These are phyloP conservation scores for Catagonus wagneri DNA, from an alignment of 2,113 vertebrate genomes.

Conservation along the genomic window DNA sequence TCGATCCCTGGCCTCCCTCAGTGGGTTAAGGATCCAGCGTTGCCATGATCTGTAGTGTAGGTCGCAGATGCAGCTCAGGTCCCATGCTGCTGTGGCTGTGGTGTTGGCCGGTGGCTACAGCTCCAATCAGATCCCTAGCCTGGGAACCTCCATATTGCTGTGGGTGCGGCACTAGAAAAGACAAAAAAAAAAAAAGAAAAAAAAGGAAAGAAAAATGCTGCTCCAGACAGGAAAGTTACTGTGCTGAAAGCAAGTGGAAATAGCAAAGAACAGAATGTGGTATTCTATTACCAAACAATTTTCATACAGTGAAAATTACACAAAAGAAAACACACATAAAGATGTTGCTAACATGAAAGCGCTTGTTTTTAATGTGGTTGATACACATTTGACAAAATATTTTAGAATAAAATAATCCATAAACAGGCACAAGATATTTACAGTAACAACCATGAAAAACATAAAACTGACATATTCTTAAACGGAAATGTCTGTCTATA, in stretches of 20 bases:
- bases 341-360: constrained; percentile 17
- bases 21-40: too few relatives aligned
- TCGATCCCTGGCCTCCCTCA: too few relatives aligned
- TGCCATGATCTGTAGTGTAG: too few relatives aligned
- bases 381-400: constrained; percentile 75
- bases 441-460: constrained; percentile 58
- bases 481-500: constrained; percentile 42
- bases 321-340: constrained; percentile 36
- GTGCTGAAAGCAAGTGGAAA: constrained; percentile 24
- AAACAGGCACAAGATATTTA: constrained; percentile 66
- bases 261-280: not conserved
- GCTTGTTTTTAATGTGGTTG: constrained; percentile 74
- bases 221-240: not conserved
- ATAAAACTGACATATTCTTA: not conserved
- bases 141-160: too few relatives aligned
- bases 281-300: not conserved
- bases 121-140: too few relatives aligned
- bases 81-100: too few relatives aligned
- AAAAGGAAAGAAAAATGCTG: not conserved
- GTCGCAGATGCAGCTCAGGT: too few relatives aligned
- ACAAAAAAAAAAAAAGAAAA: not conserved
- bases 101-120: too few relatives aligned
- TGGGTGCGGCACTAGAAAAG: too few relatives aligned
- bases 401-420: constrained; percentile 70
- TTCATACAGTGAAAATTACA: not conserved